Evolutionary conservation across 2,888 invertebrate genomes (phyloP), one percentile per base, ranked within the genome.

Genomic region (Philonicus albiceps): DNA sequence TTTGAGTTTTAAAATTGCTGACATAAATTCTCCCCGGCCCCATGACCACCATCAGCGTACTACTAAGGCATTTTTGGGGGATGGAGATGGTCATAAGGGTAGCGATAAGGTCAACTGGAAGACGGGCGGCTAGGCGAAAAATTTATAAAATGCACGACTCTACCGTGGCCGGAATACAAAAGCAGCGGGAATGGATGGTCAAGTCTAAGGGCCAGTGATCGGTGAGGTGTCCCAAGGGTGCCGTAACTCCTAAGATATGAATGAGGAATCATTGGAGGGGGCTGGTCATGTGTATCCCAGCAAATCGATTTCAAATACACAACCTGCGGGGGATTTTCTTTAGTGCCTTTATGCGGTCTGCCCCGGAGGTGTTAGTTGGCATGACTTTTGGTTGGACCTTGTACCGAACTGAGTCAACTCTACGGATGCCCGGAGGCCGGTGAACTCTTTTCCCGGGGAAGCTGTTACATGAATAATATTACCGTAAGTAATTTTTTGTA

Each of bases 221-320:
- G 87, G 86, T 87, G 74, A 86, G 85, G 88, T 88, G 89, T 91
- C 92, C 91, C 92, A 87, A 78, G 92, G 91, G 92, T 91, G 90
- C 90, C 91, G 91, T 92, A 91, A 90, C 90, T 90, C 90, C 90
- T 90, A 90, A 91, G 91, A 91, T 92, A 92, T 92, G 92, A 92
- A 92, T 91, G 91, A 91, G 90, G 91, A 91, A 91, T 91, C 90
- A 90, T 91, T 91, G 90, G 89, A 73, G 80, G 81, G 74, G 74
- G 88, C 87, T 86, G 87, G 86, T 86, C 87, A 86, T 86, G 86
- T 87, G 80, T 87, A 85, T 81, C 86, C 81, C 64, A 80, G 86
- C 87, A 88, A 89, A 89, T 88, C 89, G 89, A 89, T 89, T 89
- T 89, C 88, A 86, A 88, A 89, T 88, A 88, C 88, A 89, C 88